Conservation (phyloP, 2,888 invertebrate genomes). For the Melinaea marsaeus region DNA sequence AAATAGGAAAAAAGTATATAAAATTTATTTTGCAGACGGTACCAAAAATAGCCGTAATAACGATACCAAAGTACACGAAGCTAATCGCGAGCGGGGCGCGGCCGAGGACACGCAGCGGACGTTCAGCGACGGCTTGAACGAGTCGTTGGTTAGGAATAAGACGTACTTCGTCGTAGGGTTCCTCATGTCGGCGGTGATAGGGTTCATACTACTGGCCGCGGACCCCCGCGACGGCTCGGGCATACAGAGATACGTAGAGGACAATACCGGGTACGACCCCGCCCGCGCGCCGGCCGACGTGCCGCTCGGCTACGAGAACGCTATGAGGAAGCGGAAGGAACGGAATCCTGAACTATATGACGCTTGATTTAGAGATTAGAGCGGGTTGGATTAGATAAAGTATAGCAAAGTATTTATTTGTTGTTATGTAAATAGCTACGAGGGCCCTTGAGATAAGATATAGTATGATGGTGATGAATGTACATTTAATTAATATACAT, state of each 20-base stretch:
- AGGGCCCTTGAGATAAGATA: slow-evolving; percentile 40
- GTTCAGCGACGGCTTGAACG: slow-evolving; percentile 53
- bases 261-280: slow-evolving; percentile 23
- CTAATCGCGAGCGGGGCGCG: slow-evolving; percentile 55
- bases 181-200: slow-evolving; percentile 37
- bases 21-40: slow-evolving; percentile 67
- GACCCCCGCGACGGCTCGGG: slow-evolving; percentile 45
- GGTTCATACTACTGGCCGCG: slow-evolving; percentile 28
- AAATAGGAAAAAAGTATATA: slow-evolving; percentile 9
- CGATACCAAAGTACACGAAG: slow-evolving; percentile 53
- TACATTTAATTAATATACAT: slow-evolving; percentile 47
- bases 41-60: slow-evolving; percentile 50
- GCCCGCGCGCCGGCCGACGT: slow-evolving; percentile 41
- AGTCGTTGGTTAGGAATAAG: slow-evolving; percentile 50
- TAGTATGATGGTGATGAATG: slow-evolving; percentile 71
- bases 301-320: slow-evolving; percentile 54
- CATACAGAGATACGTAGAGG: slow-evolving; percentile 37
- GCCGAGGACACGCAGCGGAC: slow-evolving; percentile 49
- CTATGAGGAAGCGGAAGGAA: slow-evolving; percentile 44
- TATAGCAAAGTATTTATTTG: slow-evolving; percentile 15
- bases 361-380: slow-evolving; percentile 31
- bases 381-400: slow-evolving; percentile 1
- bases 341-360: slow-evolving; percentile 62
- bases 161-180: slow-evolving; percentile 53
- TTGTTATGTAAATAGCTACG: slow-evolving; percentile 12